These are phyloP conservation scores for Agapostemon virescens DNA, from an alignment of 2,888 invertebrate species.

Conservation along the genomic window DNA sequence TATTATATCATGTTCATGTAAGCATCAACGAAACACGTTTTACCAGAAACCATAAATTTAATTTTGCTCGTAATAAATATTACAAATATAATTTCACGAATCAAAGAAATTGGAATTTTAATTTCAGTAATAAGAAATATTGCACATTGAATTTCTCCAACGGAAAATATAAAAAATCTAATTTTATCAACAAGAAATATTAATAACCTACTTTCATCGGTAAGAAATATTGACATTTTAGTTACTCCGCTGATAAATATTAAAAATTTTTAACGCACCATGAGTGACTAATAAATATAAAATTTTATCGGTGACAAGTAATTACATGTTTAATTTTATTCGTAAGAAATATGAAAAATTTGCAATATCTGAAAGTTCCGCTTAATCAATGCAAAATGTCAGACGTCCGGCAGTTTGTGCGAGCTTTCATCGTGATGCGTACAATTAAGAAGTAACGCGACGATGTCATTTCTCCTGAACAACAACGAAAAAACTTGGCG, in stretches of 20 bases:
- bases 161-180: not conserved
- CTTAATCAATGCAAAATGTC: not conserved
- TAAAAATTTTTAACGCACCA: not conserved
- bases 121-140: too few species aligned
- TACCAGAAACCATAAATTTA: too few species aligned
- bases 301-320: not conserved
- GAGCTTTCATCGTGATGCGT: not conserved
- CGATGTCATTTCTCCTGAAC: not conserved
- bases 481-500: not conserved
- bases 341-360: not conserved
- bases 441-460: not conserved
- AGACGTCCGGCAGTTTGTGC: not conserved
- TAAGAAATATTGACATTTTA: not conserved
- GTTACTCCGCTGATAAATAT: not conserved
- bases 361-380: not conserved
- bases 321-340: not conserved
- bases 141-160: too few species aligned
- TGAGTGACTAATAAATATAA: too few species aligned
- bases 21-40: too few species aligned
- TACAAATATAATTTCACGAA: too few species aligned
- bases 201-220: not conserved
- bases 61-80: too few species aligned
- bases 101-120: too few species aligned
- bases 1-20: too few species aligned
- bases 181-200: not conserved